Percentiles rank a stretch among this genome's conserved stretches.
phyloP scores from a whole-genome alignment of 2,888 invertebrate species.

The Pristionchus mayeri region DNA sequence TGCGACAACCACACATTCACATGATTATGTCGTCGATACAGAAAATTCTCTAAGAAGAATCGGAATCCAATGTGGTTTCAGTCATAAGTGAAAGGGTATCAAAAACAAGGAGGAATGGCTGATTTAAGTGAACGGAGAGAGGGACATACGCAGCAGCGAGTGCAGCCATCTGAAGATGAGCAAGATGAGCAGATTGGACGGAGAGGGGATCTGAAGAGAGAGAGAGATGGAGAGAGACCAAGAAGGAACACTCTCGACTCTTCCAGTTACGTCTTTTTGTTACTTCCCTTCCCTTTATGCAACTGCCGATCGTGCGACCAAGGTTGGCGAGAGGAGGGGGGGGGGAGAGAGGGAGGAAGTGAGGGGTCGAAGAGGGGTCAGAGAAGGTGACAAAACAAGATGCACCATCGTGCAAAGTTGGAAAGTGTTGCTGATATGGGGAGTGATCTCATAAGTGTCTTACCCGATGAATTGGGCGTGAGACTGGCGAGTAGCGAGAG shows the following conservation, averaged over 20 bases:
- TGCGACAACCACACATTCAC: no score
- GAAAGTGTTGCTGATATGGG: no score
- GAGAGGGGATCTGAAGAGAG: neutral
- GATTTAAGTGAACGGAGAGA: no score
- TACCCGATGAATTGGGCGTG: constrained; percentile 4
- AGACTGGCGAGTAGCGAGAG: constrained; percentile 28
- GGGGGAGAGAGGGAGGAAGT: neutral
- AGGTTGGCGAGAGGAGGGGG: neutral
- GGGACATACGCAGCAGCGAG: constrained; percentile 35
- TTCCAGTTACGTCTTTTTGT: neutral
- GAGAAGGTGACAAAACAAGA: constrained; percentile 3
- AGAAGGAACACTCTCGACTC: constrained; percentile 26
- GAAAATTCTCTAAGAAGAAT: no score
- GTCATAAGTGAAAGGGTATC: neutral
- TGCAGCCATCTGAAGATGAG: constrained; percentile 45
- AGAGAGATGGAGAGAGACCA: neutral
- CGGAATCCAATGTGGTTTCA: no score
- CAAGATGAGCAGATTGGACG: neutral
- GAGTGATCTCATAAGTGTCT: neutral
- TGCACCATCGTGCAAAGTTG: neutral
- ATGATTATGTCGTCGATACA: no score
- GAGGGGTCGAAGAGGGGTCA: neutral
- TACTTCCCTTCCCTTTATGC: neutral
- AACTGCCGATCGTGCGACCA: neutral
- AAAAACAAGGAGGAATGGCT: no score